Conservation (phyloP, 2,797 vertebrate species). For the Nannoperca obscura region DNA sequence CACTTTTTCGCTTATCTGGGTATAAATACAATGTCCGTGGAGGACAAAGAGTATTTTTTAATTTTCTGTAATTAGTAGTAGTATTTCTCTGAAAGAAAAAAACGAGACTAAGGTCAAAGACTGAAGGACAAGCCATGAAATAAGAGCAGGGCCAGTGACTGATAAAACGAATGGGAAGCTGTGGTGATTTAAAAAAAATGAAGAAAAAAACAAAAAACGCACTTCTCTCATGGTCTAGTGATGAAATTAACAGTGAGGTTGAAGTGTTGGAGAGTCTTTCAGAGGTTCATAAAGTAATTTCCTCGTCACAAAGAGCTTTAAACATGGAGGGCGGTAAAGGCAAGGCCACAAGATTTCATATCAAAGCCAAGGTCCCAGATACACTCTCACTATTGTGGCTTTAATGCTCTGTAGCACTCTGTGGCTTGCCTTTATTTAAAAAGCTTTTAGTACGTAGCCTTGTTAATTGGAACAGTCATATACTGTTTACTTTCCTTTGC, state of each 20-base stretch:
- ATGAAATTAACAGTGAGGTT: constrained; percentile 71
- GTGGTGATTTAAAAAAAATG: constrained; percentile 15
- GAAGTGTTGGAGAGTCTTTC: constrained; percentile 78
- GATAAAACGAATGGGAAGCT: constrained; percentile 43
- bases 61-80: constrained; percentile 33
- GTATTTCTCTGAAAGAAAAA: constrained; percentile 38
- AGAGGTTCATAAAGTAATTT: constrained; percentile 85
- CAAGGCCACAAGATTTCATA: constrained; percentile 83
- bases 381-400: constrained; percentile 75
- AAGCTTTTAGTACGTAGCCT: constrained; percentile 76
- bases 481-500: constrained; percentile 57
- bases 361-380: constrained; percentile 80
- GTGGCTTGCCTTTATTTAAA: constrained; percentile 73
- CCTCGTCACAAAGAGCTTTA: constrained; percentile 84
- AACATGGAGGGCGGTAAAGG: constrained; percentile 77
- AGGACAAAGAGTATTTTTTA: not conserved
- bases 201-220: constrained; percentile 16
- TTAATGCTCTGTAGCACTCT: constrained; percentile 68
- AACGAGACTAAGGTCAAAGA: constrained; percentile 47
- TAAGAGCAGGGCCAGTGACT: constrained; percentile 42
- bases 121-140: constrained; percentile 52
- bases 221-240: constrained; percentile 63
- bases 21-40: constrained; percentile 8
- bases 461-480: constrained; percentile 76
- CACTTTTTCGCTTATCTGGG: constrained; percentile 12